phyloP scores from a whole-genome alignment of 2,888 invertebrate genomes.

The Suillia variegata region DNA sequence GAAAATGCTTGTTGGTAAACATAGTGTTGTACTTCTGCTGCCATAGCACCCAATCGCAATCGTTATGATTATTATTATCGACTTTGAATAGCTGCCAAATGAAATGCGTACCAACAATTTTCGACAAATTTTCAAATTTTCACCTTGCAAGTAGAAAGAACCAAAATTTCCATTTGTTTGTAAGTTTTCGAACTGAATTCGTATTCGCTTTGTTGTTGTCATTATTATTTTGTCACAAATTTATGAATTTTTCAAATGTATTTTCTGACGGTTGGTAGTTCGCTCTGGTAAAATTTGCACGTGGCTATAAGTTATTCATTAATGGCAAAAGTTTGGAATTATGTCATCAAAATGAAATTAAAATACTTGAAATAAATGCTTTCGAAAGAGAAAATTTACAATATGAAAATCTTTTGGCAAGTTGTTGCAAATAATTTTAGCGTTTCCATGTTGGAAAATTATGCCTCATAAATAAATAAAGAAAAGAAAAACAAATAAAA shows the following conservation, averaged over 20 bases:
- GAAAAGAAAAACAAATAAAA: too few relatives aligned
- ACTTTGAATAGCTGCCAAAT: background rate
- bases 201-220: background rate
- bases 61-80: conserved; percentile 2
- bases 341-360: background rate
- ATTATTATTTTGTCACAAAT: background rate
- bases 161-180: background rate
- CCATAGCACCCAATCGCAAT: too few relatives aligned
- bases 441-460: too few relatives aligned
- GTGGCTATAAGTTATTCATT: background rate
- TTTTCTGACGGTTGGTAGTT: background rate
- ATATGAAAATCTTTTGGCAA: too few relatives aligned
- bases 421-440: too few relatives aligned
- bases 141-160: background rate
- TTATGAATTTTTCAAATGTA: background rate
- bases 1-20: background rate
- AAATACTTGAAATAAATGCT: too few relatives aligned
- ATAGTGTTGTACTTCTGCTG: too few relatives aligned
- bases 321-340: background rate
- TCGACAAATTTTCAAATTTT: background rate
- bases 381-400: too few relatives aligned
- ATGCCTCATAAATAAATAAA: too few relatives aligned
- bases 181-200: background rate
- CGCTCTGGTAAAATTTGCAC: background rate
- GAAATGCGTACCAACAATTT: conserved; percentile 2